Base-by-base conservation (phyloP, 2,113 vertebrate species). In the Monarcha castaneiventris region DNA sequence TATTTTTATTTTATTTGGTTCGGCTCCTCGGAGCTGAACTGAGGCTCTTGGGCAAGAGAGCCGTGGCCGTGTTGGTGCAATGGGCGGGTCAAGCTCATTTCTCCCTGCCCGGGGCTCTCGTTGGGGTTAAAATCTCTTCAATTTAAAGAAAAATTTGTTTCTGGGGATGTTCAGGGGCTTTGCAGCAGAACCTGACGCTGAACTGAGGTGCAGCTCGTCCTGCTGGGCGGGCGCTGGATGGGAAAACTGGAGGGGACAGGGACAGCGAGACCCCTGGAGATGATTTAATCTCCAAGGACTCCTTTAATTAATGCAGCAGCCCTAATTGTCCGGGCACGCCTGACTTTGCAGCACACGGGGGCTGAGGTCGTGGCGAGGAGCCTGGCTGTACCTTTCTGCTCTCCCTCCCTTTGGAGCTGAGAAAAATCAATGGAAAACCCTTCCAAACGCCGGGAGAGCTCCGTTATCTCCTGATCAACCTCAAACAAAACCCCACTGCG, bases 31-130 rank as follows among this genome's bases (percentile, higher is more conserved):
- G 48, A 62, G 35, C 27, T 73, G 25, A 66, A 17, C 64, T 41
- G 81, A 58, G 46, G 63, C 7, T 69, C 48, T 46, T 20, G 69
- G n/a, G 51, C 6, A 4, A 6, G 63, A 18, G 1, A 63, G 4
- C 10, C 33, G 1, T 0, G 0, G 10, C 63, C 0, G 0, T 32
- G 58, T 2, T 0, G 11, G 62, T 37, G 33, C 3, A 0, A 16
- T 1, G 2, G 7, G 25, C 0, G 1, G 46, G 52, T 43, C 25
- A 2, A 46, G 54, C 1, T 1, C 44, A 3, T 4, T 44, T 43
- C 44, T 30, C 52, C 20, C 41, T 14, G 13, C 26, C 23, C 1
- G 0, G 48, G 56, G 44, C 41, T 74, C 43, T 30, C 20, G 1
- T 6, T 32, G 15, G 52, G 19, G 35, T 69, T 30, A 15, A 66